Percentiles rank a stretch among this genome's conserved stretches.
phyloP scores from a whole-genome alignment of 2,888 invertebrate species.

The Pterostichus niger region DNA sequence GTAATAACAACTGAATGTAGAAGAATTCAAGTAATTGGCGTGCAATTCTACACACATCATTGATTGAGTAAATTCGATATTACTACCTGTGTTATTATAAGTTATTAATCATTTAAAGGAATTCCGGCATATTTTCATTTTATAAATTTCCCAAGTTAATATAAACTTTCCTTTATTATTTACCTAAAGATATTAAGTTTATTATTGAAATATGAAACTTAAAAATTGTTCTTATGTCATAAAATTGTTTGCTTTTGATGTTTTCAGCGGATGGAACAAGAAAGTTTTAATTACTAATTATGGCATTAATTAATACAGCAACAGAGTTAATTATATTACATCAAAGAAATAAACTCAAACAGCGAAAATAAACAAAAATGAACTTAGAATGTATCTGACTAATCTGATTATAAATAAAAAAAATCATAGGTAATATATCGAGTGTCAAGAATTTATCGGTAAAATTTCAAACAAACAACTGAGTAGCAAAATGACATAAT shows the following conservation, averaged over 20 bases:
- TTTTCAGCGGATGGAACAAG: background rate
- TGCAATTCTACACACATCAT: background rate
- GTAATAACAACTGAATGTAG: background rate
- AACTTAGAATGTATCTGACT: background rate
- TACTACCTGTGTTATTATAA: background rate
- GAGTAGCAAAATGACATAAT: too few species aligned
- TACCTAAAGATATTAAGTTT: too few species aligned
- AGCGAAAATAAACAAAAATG: background rate
- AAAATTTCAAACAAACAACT: too few species aligned
- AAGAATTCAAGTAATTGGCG: too few species aligned
- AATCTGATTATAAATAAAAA: background rate
- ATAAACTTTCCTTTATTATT: too few species aligned
- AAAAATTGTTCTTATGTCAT: conserved; percentile 1
- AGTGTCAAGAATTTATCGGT: too few species aligned
- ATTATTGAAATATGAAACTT: too few species aligned
- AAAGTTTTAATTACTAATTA: conserved; percentile 20
- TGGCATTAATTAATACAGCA: background rate
- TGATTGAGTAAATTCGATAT: background rate
- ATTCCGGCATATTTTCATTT: background rate
- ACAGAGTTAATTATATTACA: background rate
- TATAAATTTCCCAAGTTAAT: background rate
- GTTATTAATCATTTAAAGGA: conserved; percentile 6
- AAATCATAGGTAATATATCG: too few species aligned
- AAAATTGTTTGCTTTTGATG: background rate
- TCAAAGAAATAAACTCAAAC: background rate